Conservation (phyloP, 2,888 invertebrate genomes). For the Brachyptera risi region DNA sequence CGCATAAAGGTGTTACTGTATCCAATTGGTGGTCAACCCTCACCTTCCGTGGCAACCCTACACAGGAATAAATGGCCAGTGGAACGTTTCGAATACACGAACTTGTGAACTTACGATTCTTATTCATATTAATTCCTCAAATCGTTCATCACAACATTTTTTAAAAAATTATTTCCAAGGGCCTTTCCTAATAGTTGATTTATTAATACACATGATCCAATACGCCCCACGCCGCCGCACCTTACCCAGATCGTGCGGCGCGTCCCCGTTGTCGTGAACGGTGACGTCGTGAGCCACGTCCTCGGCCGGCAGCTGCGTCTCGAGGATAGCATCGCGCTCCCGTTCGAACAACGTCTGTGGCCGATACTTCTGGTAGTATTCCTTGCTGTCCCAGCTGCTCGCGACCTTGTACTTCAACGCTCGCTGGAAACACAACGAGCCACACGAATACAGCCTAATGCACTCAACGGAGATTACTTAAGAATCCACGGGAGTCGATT, state of each 20-base stretch:
- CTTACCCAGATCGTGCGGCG: neutral
- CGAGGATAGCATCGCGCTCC: slow-evolving; percentile 45
- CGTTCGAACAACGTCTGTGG: slow-evolving; percentile 49
- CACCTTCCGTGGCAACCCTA: too few relatives aligned
- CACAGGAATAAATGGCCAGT: too few relatives aligned
- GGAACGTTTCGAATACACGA: too few relatives aligned
- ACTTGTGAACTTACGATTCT: too few relatives aligned
- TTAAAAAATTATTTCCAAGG: too few relatives aligned
- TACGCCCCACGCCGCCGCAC: neutral
- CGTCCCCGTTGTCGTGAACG: neutral
- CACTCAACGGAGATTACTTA: neutral
- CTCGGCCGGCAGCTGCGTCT: slow-evolving; percentile 35
- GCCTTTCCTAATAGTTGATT: too few relatives aligned
- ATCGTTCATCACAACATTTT: too few relatives aligned
- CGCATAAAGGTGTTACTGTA: too few relatives aligned
- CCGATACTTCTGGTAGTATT: slow-evolving; percentile 72
- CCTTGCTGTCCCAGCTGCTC: slow-evolving; percentile 86
- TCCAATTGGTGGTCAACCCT: too few relatives aligned
- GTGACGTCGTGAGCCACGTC: slow-evolving; percentile 13
- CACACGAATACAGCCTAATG: neutral
- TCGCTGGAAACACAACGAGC: slow-evolving; percentile 52
- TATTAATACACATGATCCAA: too few relatives aligned
- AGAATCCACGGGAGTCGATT: too few relatives aligned
- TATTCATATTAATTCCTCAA: too few relatives aligned
- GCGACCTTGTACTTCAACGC: slow-evolving; percentile 90